phyloP scores from a whole-genome alignment of 2,113 vertebrate genomes.

The Lonchura striata region DNA sequence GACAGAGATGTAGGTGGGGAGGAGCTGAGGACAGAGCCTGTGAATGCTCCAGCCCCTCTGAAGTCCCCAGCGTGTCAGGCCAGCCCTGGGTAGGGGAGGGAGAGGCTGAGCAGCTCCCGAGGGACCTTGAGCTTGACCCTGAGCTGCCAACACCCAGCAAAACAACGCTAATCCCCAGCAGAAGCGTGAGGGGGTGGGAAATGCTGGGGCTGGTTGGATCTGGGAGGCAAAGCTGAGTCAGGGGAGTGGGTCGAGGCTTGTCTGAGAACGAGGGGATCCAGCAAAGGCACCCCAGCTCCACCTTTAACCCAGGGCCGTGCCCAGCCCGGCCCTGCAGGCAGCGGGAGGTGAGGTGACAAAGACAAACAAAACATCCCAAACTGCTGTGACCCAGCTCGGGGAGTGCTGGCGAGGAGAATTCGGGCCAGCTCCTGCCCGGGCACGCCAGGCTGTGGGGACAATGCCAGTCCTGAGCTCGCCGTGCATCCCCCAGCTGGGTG shows the following conservation, averaged over 20 bases:
- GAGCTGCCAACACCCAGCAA: neutral
- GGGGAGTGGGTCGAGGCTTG: fast-evolving
- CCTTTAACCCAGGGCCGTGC: neutral
- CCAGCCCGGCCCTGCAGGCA: fast-evolving
- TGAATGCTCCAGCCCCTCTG: neutral
- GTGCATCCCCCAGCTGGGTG: fast-evolving
- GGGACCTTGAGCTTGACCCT: neutral
- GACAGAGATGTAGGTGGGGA: neutral
- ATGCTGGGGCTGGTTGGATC: neutral
- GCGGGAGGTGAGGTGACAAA: neutral
- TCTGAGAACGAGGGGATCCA: neutral
- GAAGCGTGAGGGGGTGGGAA: neutral
- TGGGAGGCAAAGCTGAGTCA: neutral
- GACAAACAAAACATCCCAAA: neutral
- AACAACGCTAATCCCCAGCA: neutral
- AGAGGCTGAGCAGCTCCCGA: neutral
- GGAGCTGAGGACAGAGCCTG: neutral
- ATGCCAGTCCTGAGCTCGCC: fast-evolving
- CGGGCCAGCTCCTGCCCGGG: neutral
- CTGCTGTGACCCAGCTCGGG: fast-evolving
- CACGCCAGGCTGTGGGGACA: neutral
- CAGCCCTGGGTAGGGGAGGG: neutral
- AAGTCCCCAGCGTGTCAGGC: fast-evolving
- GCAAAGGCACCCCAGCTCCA: no score
- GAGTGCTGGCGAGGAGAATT: neutral